Conservation (phyloP, 2,113 vertebrate genomes). For the Rhadina sibilatrix region DNA sequence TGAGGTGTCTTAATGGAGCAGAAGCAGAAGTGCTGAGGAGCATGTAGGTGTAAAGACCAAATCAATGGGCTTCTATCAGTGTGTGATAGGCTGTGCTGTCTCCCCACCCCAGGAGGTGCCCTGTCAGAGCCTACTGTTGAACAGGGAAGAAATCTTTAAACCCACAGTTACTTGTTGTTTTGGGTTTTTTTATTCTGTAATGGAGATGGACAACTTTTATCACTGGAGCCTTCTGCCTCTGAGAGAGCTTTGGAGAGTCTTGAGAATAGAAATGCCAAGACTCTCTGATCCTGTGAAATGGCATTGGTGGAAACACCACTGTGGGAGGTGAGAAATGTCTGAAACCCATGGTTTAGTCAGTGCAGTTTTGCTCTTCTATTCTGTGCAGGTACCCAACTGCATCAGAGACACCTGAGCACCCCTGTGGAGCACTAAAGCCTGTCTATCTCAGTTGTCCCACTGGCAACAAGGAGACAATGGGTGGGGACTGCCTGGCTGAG, state of each 20-base stretch:
- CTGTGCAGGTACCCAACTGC: background rate
- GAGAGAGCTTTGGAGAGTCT: background rate
- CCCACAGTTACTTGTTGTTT: background rate
- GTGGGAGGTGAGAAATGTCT: background rate
- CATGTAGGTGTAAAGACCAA: background rate
- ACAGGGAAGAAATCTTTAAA: background rate
- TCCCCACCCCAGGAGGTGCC: background rate
- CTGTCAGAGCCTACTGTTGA: background rate
- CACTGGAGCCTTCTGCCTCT: background rate
- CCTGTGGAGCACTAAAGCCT: background rate
- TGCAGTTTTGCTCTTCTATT: background rate
- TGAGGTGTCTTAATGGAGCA: background rate
- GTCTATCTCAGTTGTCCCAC: fast-evolving
- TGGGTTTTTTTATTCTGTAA: background rate
- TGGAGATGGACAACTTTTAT: background rate
- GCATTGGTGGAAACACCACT: fast-evolving
- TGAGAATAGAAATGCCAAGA: background rate
- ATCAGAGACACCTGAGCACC: background rate
- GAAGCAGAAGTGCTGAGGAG: background rate
- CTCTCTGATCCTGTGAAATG: background rate
- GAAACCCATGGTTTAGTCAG: background rate
- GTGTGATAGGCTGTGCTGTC: background rate
- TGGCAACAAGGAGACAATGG: background rate
- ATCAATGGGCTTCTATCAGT: background rate
- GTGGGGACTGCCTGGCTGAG: background rate